Evolutionary conservation across 2,888 invertebrate genomes (phyloP), one percentile per base, ranked within the genome.

Genomic region (Hypselothyrea guttata): DNA sequence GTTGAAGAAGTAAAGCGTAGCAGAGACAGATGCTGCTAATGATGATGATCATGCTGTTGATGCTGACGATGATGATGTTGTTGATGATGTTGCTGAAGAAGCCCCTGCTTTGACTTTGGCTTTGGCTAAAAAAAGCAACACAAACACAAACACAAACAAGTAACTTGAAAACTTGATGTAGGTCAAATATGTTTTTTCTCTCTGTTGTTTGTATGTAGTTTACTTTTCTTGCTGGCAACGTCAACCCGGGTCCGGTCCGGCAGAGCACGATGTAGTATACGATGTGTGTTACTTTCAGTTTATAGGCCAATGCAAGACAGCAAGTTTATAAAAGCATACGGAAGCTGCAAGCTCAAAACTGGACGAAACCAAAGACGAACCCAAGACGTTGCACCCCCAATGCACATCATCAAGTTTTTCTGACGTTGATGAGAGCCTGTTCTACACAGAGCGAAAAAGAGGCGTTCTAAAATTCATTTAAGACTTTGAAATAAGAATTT

Each of bases 111-210:
- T 54, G 66, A 13, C 49, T 27, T 22, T 38, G 48, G 31, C 67
- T 69, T 53, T 61, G 64, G 47, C 54, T 59, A 58, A 58, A 79
- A 72, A 54, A 63, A 49, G 56, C 60, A 55, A 60, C 46, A 77
- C 46, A 77, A 63, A 71, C 53, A 62, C 63, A 57, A 59, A 76
- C 61, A 62, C 56, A 72, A 76, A 65, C 71, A 77, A 75, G 68
- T 82, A 78, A 78, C 85, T 84, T 84, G 73, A 87, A 87, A 85
- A 86, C 85, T 87, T 87, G 87, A 85, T 87, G 85, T 85, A 85
- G 85, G 85, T 85, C 85, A 85, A 87, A 82, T 87, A 64, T 62
- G 64, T 72, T 67, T 66, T 67, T 55, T 44, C 46, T 65, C 51
- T 47, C 46, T 4, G 53, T 49, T 57, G 46, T 38, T 27, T 49